Base-by-base conservation (phyloP, 2,113 vertebrate species). In the Psammodynastes pulverulentus region DNA sequence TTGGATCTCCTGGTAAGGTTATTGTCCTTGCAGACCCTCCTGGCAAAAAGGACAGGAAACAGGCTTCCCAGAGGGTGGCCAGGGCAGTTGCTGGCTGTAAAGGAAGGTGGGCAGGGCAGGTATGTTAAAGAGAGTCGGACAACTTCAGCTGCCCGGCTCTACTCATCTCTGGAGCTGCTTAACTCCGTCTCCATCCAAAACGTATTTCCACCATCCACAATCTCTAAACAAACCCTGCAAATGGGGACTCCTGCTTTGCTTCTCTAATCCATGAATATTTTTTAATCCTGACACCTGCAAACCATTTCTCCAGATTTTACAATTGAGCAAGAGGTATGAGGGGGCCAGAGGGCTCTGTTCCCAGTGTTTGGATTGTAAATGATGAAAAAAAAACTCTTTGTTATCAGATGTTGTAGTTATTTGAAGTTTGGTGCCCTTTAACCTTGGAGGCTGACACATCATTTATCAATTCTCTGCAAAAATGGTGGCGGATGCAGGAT, bases 251-350 rank as follows among this genome's bases (percentile, higher is more conserved):
- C 93, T 97, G 97, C 97, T 98, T 97, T 97, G 97, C 97, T 98
- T 98, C 97, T 5, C 97, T 43, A 79, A 79, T 97, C 97, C 97
- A 97, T 98, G 98, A 98, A 97, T 97, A 98, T 97, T 98, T 98
- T 98, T 98, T 98, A 99, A 99, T 98, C 98, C 98, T 98, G 98
- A 99, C 99, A 99, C 99, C 99, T 99, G 99, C 98, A 99, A 99
- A 98, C 98, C 98, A 99, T 99, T 99, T 98, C 97, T 98, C 98
- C 98, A 98, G 98, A 98, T 98, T 99, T 99, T 99, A 99, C 98
- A 99, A 98, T 98, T 97, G 98, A 98, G 97, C 98, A 97, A 97
- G 97, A 97, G 97, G 97, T 97, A 97, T 96, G 97, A 97, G 97
- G 98, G 98, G 97, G 97, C 97, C 96, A 89, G 96, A 97, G 97